A percentile compares a stretch with the other conserved stretches of the same genome.
Conservation (phyloP, 1,140 invertebrate species). For the Whitmania pigra region DNA sequence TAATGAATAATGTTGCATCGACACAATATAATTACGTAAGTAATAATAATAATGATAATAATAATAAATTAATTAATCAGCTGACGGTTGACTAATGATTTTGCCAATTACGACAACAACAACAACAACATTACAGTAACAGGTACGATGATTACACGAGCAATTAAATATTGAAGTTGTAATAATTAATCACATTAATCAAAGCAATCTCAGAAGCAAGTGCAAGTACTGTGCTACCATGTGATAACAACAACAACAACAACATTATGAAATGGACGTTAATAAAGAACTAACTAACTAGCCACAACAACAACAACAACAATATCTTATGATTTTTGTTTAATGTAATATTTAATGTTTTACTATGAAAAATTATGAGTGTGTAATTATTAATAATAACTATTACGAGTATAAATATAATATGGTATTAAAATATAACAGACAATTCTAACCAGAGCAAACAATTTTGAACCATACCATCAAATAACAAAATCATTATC, state of each 20-base stretch:
- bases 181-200: background rate
- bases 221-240: too few relatives aligned
- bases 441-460: background rate
- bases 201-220: too few relatives aligned
- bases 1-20: too few relatives aligned
- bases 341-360: background rate
- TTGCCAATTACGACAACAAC: background rate
- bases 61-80: too few relatives aligned
- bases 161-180: background rate
- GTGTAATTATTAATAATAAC: too few relatives aligned
- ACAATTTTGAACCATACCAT: background rate
- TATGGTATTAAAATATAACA: too few relatives aligned
- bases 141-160: background rate
- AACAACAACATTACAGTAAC: background rate
- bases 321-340: background rate
- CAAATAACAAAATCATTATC: background rate
- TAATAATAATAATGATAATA: too few relatives aligned
- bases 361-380: too few relatives aligned
- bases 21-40: too few relatives aligned
- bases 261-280: too few relatives aligned
- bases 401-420: too few relatives aligned
- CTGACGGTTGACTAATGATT: background rate
- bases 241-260: conserved; percentile 1
- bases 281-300: too few relatives aligned
- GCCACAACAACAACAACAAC: background rate